Conservation (phyloP, 2,113 vertebrate genomes). For the Bagarius yarrelli region DNA sequence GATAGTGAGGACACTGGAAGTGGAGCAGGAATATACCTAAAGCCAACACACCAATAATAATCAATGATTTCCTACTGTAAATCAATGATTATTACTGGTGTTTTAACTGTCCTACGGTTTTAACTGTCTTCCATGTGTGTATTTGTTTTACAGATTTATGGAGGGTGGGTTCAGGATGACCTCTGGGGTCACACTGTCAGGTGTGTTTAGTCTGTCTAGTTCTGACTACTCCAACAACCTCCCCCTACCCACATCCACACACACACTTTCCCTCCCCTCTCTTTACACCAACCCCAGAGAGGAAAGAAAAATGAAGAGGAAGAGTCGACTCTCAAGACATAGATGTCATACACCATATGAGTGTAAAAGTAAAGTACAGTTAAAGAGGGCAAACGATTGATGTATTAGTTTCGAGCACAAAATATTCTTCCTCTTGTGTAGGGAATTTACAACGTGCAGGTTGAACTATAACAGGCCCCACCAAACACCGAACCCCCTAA, state of each 20-base stretch:
- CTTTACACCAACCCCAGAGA: not conserved
- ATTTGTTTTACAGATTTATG: constrained; percentile 40
- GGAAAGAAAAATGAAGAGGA: not conserved
- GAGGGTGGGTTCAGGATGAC: constrained; percentile 30
- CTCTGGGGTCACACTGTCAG: constrained; percentile 39
- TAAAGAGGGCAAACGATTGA: not conserved
- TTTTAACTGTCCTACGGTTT: not conserved
- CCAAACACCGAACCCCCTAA: not conserved
- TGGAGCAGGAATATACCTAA: not conserved
- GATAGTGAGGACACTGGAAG: not conserved
- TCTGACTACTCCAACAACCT: constrained; percentile 10
- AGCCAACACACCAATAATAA: not conserved
- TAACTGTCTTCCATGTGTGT: constrained; percentile 11
- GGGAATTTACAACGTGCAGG: not conserved
- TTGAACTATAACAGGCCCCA: not conserved
- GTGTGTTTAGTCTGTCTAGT: constrained; percentile 51
- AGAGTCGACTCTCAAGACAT: not conserved
- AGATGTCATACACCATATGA: not conserved
- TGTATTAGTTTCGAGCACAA: not conserved
- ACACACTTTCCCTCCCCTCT: too few relatives aligned
- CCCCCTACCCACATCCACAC: not conserved
- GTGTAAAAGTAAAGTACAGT: not conserved
- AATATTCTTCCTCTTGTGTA: not conserved
- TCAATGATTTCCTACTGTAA: not conserved
- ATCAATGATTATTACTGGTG: too few relatives aligned